Evolutionary conservation across 2,797 vertebrate species (phyloP).

Genomic region (Chelmon rostratus): DNA sequence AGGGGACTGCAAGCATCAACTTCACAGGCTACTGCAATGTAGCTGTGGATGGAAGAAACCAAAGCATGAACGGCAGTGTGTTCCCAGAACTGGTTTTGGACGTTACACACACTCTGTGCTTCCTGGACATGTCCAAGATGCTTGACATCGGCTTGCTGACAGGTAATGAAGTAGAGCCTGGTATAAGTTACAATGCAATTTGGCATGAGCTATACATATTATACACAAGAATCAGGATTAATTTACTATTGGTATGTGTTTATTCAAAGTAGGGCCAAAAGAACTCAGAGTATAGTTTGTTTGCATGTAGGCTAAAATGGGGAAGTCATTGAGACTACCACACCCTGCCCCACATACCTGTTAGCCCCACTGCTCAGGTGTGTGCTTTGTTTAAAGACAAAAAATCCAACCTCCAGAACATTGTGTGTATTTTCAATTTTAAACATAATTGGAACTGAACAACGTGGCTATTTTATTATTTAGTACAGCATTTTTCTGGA

Average conservation of each 20-base stretch:
- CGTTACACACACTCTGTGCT: constrained; percentile 68
- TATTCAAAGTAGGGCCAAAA: no score
- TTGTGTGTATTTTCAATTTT: no score
- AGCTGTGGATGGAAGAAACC: constrained; percentile 26
- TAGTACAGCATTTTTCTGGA: not conserved
- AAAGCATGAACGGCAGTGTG: not conserved
- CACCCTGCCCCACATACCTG: not conserved
- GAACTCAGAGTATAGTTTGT: no score
- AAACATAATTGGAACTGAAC: not conserved
- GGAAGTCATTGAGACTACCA: not conserved
- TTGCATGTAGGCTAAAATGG: not conserved
- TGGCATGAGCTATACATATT: not conserved
- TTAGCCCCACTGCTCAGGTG: not conserved
- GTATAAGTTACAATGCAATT: not conserved
- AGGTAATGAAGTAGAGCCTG: constrained; percentile 25
- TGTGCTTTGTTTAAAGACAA: not conserved
- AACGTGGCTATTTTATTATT: not conserved
- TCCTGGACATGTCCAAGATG: constrained; percentile 48
- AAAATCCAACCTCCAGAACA: no score
- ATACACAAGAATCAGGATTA: not conserved
- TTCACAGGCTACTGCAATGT: constrained; percentile 63
- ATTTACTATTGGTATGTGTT: no score
- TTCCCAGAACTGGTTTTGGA: constrained; percentile 65
- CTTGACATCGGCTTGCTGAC: constrained; percentile 58
- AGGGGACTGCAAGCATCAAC: constrained; percentile 28